Evolutionary conservation across 2,888 invertebrate genomes (phyloP), one percentile per base, ranked within the genome.

Genomic region (Mylabris sibirica): DNA sequence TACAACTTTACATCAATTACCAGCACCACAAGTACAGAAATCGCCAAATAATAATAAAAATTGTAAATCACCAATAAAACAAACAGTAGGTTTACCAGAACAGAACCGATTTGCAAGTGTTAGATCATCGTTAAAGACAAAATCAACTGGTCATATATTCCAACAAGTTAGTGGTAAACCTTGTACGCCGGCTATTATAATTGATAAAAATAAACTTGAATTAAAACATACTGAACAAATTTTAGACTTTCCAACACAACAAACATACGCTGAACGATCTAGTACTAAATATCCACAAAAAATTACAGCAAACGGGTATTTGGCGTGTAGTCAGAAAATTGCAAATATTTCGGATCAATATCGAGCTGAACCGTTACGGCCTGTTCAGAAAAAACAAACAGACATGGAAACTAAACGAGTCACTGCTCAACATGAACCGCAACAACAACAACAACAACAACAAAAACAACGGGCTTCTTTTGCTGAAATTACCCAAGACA

Each of bases 231-330:
- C 73, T 4, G 77, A 76, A 30, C 30, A 30, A 5, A 73, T 74
- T 26, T 67, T 80, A 44, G 77, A 80, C 22, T 81, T 81, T 68
- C 80, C 81, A 9, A 81, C 75, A 71, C 81, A 82, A 65, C 77
- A 80, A 61, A 78, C 77, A 17, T 83, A 84, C 57, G 84, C 84
- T 0, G 86, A 86, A 66, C 82, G 86, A 71, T 86, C 87, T 3
- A 87, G 85, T 75, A 78, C 86, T 61, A 83, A 87, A 73, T 87
- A 86, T 77, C 85, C 84, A 1, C 87, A 87, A 69, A 87, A 87
- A 74, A 78, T 87, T 1, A 82, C 85, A 69, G 76, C 87, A 6
- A 88, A 87, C 70, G 80, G 87, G 8, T 84, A 83, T 71, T 80
- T 87, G 5, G 84, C 84, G 0, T 80, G 83, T 12, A 86, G 86